Conservation (phyloP, 2,888 invertebrate species). For the Sminthurides aquaticus region DNA sequence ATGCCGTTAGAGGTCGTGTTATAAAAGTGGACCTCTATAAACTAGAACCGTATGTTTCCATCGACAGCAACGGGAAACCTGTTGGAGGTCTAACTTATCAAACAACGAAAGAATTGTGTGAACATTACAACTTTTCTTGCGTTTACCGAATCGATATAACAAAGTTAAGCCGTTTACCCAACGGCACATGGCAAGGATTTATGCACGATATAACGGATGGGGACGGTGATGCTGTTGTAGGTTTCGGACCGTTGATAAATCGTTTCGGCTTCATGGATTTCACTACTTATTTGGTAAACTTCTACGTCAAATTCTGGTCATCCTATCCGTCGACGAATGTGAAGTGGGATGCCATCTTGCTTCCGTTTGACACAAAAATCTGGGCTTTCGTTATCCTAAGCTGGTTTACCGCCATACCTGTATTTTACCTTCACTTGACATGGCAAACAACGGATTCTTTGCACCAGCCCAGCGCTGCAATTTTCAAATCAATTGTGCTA, state of each 20-base stretch:
- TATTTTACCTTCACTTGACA: neutral
- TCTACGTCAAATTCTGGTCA: neutral
- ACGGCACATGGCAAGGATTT: slow-evolving; percentile 13
- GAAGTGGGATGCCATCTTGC: neutral
- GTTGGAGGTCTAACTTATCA: neutral
- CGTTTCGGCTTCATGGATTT: neutral
- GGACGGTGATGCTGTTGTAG: neutral
- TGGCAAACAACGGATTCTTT: no score
- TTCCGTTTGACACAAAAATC: neutral
- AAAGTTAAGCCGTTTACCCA: neutral
- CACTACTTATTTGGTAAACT: neutral
- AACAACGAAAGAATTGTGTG: neutral
- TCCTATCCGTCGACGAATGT: neutral
- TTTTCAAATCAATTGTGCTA: no score
- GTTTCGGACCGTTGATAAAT: neutral
- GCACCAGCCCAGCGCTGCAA: no score
- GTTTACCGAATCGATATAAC: neutral
- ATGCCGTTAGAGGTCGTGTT: neutral
- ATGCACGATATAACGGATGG: neutral
- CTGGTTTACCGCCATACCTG: neutral
- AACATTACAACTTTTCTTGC: neutral
- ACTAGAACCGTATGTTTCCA: neutral
- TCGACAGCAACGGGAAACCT: neutral
- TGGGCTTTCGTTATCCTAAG: neutral
- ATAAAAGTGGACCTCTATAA: neutral